Evolutionary conservation across 2,888 invertebrate genomes (phyloP), one percentile per base, ranked within the genome.

Genomic region (Andrena hattorfiana): DNA sequence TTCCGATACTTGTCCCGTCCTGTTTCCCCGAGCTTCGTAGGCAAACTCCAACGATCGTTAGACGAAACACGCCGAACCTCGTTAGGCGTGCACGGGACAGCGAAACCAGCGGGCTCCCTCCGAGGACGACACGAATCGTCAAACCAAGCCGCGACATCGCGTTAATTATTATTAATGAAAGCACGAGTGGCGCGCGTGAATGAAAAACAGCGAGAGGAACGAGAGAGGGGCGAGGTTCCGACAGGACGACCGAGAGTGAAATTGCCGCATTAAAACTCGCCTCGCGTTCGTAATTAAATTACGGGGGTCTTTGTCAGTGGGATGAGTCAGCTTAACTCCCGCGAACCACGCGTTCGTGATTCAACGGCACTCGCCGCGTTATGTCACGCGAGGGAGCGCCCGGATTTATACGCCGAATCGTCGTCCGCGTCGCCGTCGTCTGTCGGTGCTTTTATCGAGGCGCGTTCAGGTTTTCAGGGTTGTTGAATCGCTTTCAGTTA

Each of bases 401-500:
- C 82, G 88, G 82, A 89, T 86, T 85, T 87, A 86, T 88, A 83
- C 85, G 49, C 83, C 84, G 85, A 83, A 82, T 73, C 82, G 64
- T 66, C 23, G 48, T 59, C 56, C 16, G 28, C 70, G 60, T 48
- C 28, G 54, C 64, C 75, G 68, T 67, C 79, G 6, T 54, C 49
- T 69, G 69, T 82, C 79, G 86, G 85, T 81, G 84, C 81, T 85
- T 89, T 90, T 90, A 90, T 90, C 91, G 87, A 78, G 79, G 74
- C 80, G 68, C 80, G 87, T 92, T 89, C 88, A 89, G 88, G 87
- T 91, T 90, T 90, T 89, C 88, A 89, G 88, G 89, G 90, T 90
- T 89, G 88, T 90, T 89, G 91, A 92, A 91, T 91, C 90, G 89
- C 85, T 90, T 91, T 90, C 87, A 89, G 89, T 93, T 93, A 93